Conservation (phyloP, 1,140 invertebrate genomes). For the Dreissena rostriformis region DNA sequence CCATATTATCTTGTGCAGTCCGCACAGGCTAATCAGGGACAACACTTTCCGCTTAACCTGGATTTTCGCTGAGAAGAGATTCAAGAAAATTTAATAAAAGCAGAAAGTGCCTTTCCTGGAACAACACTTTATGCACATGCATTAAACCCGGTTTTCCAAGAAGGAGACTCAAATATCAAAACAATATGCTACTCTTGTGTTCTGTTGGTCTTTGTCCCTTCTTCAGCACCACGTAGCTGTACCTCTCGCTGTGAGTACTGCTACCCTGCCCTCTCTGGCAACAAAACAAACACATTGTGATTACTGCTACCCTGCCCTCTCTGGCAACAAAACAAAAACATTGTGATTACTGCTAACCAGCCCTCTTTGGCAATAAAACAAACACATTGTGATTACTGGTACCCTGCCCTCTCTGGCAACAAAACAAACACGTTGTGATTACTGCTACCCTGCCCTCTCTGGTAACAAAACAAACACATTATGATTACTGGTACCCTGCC, state of each 20-base stretch:
- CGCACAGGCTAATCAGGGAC: neutral
- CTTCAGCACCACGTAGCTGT: slow-evolving; percentile 86
- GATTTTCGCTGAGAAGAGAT: neutral
- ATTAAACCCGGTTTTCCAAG: neutral
- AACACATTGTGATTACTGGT: slow-evolving; percentile 49
- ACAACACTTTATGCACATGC: neutral
- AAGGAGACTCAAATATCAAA: neutral
- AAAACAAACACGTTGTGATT: too few relatives aligned
- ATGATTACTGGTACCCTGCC: slow-evolving; percentile 47
- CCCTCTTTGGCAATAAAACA: neutral
- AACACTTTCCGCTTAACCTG: too few relatives aligned
- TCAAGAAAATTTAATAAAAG: neutral
- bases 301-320: slow-evolving; percentile 45
- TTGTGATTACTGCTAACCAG: slow-evolving; percentile 50
- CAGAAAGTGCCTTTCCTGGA: too few relatives aligned
- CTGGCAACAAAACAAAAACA: too few relatives aligned
- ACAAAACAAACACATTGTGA: neutral
- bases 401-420: slow-evolving; percentile 25
- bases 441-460: slow-evolving; percentile 28
- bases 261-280: slow-evolving; percentile 30
- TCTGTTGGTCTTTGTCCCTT: slow-evolving; percentile 85
- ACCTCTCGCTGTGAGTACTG: slow-evolving; percentile 54
- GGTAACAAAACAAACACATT: too few relatives aligned
- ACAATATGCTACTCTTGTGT: neutral
- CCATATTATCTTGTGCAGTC: too few relatives aligned